Conservation (phyloP, 2,113 vertebrate species). For the Dermatemys mawii region DNA sequence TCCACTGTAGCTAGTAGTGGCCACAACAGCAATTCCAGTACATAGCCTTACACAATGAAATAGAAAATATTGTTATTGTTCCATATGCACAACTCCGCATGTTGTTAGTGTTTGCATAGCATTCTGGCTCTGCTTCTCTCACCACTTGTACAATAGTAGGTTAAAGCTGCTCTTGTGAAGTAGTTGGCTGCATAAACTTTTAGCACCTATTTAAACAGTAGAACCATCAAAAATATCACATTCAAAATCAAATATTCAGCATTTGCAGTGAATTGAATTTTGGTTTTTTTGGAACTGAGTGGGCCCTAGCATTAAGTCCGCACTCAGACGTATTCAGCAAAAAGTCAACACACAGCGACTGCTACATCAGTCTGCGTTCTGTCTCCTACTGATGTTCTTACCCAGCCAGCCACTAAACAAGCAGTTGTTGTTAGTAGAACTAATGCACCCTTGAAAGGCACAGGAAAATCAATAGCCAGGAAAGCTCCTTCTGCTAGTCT, state of each 20-base stretch:
- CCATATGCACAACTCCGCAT: background rate
- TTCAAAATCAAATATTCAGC: background rate
- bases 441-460: conserved; percentile 58
- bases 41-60: background rate
- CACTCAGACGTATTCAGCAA: background rate
- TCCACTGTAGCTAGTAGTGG: background rate
- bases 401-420: conserved; percentile 30
- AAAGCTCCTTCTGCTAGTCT: conserved; percentile 37
- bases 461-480: conserved; percentile 69
- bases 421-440: conserved; percentile 58
- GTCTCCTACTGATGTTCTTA: conserved; percentile 8
- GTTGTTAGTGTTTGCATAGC: background rate
- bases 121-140: background rate
- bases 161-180: background rate
- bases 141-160: background rate
- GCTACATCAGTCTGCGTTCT: background rate
- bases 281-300: background rate
- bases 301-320: background rate
- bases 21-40: background rate
- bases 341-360: background rate
- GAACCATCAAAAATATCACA: background rate
- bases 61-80: background rate
- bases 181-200: background rate
- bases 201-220: background rate
- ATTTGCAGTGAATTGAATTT: background rate